Percentiles rank a stretch among this genome's conserved stretches.
These are phyloP conservation scores for Cephus runcator DNA, from an alignment of 2,888 invertebrate species.

Conservation along the genomic window DNA sequence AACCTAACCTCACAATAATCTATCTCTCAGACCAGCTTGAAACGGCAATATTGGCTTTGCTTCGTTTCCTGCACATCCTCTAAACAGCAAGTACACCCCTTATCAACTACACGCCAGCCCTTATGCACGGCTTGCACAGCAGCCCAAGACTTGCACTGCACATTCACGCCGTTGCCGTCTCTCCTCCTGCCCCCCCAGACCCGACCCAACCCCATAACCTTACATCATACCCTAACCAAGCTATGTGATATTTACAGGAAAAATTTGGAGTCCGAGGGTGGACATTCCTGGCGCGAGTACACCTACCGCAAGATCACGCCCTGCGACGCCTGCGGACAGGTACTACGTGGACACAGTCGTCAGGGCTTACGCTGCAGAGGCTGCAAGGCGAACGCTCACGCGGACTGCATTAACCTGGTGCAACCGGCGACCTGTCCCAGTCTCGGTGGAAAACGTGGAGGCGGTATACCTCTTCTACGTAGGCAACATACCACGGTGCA, in stretches of 20 bases:
- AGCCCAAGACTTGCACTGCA: background rate
- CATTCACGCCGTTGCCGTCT: background rate
- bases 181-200: too few relatives aligned
- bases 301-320: slow-evolving; percentile 96
- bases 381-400: slow-evolving; percentile 92
- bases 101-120: slow-evolving; percentile 7
- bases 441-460: slow-evolving; percentile 53
- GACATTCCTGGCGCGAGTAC: slow-evolving; percentile 92
- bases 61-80: background rate
- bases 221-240: background rate
- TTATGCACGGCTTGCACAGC: background rate
- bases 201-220: background rate
- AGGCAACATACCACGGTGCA: slow-evolving; percentile 88
- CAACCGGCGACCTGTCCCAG: slow-evolving; percentile 83
- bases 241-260: slow-evolving; percentile 38
- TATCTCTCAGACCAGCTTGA: background rate
- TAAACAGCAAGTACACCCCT: background rate
- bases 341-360: slow-evolving; percentile 90
- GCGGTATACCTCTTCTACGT: slow-evolving; percentile 72
- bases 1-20: background rate
- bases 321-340: slow-evolving; percentile 93
- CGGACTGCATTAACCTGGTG: slow-evolving; percentile 83
- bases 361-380: slow-evolving; percentile 91
- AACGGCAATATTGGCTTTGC: background rate
- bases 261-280: slow-evolving; percentile 70